A percentile compares a stretch with the other conserved stretches of the same genome.
phyloP scores from a whole-genome alignment of 1,140 invertebrate genomes.

The Riptortus pedestris region DNA sequence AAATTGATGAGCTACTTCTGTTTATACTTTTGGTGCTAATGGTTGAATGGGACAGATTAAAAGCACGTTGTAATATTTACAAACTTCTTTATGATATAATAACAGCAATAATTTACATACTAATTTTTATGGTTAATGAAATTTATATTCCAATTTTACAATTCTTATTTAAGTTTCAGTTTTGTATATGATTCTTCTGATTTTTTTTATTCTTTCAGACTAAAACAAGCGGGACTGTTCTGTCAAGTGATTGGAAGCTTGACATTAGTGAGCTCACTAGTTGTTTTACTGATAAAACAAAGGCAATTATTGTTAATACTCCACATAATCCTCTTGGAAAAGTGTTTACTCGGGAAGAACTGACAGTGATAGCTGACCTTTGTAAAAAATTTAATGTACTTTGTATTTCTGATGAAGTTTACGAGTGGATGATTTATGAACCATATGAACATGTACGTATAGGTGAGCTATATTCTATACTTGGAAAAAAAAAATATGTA shows the following conservation, averaged over 20 bases:
- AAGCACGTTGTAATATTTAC: too few relatives aligned
- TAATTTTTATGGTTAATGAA: too few relatives aligned
- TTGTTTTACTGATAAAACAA: constrained; percentile 84
- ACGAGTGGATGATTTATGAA: constrained; percentile 92
- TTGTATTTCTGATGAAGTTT: constrained; percentile 93
- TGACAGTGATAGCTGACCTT: constrained; percentile 68
- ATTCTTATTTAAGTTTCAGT: too few relatives aligned
- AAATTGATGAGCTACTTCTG: too few relatives aligned
- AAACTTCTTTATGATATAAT: too few relatives aligned
- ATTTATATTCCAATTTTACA: too few relatives aligned
- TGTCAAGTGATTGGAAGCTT: constrained; percentile 80
- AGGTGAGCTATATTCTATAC: constrained; percentile 51
- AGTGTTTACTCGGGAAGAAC: constrained; percentile 61
- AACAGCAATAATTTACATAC: too few relatives aligned
- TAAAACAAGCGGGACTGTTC: constrained; percentile 36
- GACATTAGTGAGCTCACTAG: constrained; percentile 70
- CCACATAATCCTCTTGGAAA: constrained; percentile 94
- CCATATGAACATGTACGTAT: constrained; percentile 80
- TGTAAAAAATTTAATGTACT: constrained; percentile 88
- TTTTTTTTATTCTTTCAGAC: constrained; percentile 34
- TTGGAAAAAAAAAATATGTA: too few relatives aligned
- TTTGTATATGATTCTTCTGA: too few relatives aligned
- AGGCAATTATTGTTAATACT: constrained; percentile 91
- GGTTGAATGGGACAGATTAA: too few relatives aligned
- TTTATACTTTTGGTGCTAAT: too few relatives aligned